These are phyloP conservation scores for Danaus melanippus DNA, from an alignment of 1,140 invertebrate genomes.

Conservation along the genomic window DNA sequence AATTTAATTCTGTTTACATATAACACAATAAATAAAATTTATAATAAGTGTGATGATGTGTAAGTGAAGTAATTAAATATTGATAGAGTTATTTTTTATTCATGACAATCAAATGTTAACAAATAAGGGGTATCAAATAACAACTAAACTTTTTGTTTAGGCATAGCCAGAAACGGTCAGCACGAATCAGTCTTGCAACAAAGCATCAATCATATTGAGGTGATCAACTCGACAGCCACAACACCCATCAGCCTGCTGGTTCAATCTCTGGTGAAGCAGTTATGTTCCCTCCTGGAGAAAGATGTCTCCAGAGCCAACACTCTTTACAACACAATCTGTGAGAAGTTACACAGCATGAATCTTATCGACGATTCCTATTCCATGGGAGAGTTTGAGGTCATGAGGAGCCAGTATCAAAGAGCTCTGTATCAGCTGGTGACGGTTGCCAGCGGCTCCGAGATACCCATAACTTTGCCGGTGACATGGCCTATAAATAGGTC, in stretches of 20 bases:
- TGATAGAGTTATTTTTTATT: neutral
- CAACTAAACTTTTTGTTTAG: slow-evolving; percentile 28
- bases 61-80: no score
- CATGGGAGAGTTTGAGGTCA: slow-evolving; percentile 77
- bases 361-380: slow-evolving; percentile 78
- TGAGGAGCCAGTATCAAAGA: slow-evolving; percentile 76
- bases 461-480: slow-evolving; percentile 55
- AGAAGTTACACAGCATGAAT: slow-evolving; percentile 76
- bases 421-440: slow-evolving; percentile 75
- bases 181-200: slow-evolving; percentile 49
- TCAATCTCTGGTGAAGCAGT: slow-evolving; percentile 76
- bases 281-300: slow-evolving; percentile 75
- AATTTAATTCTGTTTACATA: no score
- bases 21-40: no score
- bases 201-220: slow-evolving; percentile 50
- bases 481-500: slow-evolving; percentile 63
- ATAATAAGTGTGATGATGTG: no score
- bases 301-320: slow-evolving; percentile 71
- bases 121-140: no score
- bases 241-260: slow-evolving; percentile 75
- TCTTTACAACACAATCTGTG: slow-evolving; percentile 77
- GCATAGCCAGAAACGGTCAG: slow-evolving; percentile 34
- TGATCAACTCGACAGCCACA: slow-evolving; percentile 49
- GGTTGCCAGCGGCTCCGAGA: slow-evolving; percentile 70
- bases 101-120: no score